These are phyloP conservation scores for Cryptotermes secundus DNA, from an alignment of 1,140 invertebrate species.

Conservation along the genomic window DNA sequence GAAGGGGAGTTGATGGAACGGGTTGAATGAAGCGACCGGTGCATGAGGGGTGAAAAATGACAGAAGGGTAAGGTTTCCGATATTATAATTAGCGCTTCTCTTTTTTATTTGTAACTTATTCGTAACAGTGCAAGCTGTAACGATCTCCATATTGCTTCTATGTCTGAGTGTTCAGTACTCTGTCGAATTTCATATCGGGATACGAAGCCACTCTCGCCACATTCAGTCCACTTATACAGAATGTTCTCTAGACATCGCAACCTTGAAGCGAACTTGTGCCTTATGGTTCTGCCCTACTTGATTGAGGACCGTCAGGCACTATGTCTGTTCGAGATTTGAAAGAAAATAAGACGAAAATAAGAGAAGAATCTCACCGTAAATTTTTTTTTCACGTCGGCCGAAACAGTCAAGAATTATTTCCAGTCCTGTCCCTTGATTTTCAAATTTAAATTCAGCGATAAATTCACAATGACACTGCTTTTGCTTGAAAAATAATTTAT, in stretches of 20 bases:
- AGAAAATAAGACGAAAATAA: no score
- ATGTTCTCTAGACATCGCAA: not conserved
- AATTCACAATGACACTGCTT: no score
- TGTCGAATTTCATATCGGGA: not conserved
- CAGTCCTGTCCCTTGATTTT: no score
- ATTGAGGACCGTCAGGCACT: no score
- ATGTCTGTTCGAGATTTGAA: no score
- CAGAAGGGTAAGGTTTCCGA: not conserved
- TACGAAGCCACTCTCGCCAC: not conserved
- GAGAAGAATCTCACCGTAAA: no score
- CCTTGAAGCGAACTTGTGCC: no score
- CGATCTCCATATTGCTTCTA: not conserved
- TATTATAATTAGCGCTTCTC: slow-evolving; percentile 14
- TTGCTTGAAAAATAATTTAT: no score
- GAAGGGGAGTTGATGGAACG: not conserved
- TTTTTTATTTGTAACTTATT: slow-evolving; percentile 22
- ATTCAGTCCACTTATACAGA: not conserved
- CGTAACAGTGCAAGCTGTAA: not conserved
- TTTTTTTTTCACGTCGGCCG: no score
- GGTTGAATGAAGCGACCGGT: not conserved
- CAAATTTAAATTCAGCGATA: no score
- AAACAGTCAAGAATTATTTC: no score
- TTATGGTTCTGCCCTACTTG: no score
- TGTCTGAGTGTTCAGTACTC: not conserved
- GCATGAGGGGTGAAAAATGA: not conserved